Evolutionary conservation across 1,140 invertebrate genomes (phyloP).

Genomic region (Euwallacea fornicatus): DNA sequence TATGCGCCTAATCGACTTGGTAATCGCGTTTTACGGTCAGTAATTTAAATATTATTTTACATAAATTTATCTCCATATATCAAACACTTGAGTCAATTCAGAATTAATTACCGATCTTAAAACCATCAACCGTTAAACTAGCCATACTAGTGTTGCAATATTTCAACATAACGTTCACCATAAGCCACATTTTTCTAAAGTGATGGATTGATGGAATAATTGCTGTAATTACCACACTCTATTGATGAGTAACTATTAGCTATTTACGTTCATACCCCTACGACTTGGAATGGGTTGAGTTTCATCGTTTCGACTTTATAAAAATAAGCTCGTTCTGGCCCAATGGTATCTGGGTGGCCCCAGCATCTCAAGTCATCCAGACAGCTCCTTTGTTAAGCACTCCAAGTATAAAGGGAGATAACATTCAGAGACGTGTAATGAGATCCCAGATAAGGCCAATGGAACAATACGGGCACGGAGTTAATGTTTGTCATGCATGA

Average conservation of each 20-base stretch:
- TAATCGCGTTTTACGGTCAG: conserved; percentile 5
- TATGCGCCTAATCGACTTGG: background rate
- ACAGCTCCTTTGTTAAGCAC: conserved; percentile 17
- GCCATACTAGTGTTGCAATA: conserved; percentile 11
- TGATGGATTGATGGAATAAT: conserved; percentile 15
- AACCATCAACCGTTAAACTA: conserved; percentile 14
- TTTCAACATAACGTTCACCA: conserved; percentile 7
- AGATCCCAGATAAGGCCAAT: conserved; percentile 17
- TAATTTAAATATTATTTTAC: conserved; percentile 19
- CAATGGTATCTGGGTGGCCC: conserved; percentile 15
- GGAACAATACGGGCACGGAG: conserved; percentile 17
- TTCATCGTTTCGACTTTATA: too few relatives aligned
- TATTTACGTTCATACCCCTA: too few relatives aligned
- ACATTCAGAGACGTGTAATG: conserved; percentile 24
- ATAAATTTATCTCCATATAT: conserved; percentile 10
- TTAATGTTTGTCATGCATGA: conserved; percentile 15
- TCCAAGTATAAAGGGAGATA: conserved; percentile 14
- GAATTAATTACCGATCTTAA: conserved; percentile 19
- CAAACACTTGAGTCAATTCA: background rate
- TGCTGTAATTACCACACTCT: conserved; percentile 7
- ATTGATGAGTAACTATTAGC: background rate
- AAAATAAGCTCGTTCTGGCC: background rate
- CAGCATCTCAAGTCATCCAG: conserved; percentile 17
- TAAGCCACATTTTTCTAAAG: conserved; percentile 11
- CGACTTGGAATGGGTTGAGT: too few relatives aligned